These are phyloP conservation scores for Procapra przewalskii DNA, from an alignment of 2,113 vertebrate genomes.

Conservation along the genomic window DNA sequence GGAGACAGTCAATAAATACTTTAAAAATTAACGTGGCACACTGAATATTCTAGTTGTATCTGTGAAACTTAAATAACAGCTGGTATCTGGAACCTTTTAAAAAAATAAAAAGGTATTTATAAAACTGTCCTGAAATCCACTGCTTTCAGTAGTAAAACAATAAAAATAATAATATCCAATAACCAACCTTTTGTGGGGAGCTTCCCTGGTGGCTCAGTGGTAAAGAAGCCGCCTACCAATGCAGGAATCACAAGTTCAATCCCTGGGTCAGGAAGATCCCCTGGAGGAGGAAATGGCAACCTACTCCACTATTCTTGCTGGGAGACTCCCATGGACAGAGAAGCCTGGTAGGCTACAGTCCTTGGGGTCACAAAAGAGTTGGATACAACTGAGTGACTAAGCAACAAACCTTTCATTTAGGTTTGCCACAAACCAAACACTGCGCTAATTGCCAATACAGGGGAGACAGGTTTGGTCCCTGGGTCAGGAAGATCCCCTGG, in stretches of 20 bases:
- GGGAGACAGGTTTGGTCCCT: not conserved
- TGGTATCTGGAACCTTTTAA: not conserved
- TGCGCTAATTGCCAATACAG: not conserved
- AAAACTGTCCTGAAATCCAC: not conserved
- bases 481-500: not conserved
- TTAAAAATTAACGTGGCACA: not conserved
- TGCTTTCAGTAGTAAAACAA: not conserved
- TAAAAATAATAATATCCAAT: not conserved
- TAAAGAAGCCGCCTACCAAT: not conserved
- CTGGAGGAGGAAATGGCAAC: not conserved
- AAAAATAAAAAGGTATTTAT: not conserved
- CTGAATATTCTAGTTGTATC: not conserved
- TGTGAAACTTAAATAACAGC: not conserved
- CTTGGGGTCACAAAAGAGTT: not conserved
- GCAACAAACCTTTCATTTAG: not conserved
- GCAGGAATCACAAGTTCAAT: not conserved
- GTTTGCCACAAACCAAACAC: not conserved
- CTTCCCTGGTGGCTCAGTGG: not conserved
- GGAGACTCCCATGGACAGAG: not conserved
- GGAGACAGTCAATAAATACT: not conserved
- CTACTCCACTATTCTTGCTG: not conserved
- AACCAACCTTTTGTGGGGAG: not conserved
- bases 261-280: not conserved
- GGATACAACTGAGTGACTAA: not conserved
- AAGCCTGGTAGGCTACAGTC: not conserved